These are phyloP conservation scores for Pseudochirops cupreus DNA, from an alignment of 2,797 vertebrate genomes.

Conservation along the genomic window DNA sequence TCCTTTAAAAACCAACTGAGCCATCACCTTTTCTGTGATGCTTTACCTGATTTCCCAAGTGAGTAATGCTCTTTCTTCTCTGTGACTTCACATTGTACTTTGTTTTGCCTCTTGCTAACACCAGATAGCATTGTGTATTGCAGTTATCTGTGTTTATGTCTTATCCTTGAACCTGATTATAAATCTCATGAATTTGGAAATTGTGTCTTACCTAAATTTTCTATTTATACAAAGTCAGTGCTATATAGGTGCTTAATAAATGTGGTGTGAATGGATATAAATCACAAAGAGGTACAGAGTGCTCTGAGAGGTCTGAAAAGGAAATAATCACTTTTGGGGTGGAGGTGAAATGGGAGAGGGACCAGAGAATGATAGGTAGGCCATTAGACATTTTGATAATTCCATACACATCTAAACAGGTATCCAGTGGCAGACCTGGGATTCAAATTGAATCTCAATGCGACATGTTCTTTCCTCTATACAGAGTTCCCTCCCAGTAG, in stretches of 20 bases:
- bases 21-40: not conserved
- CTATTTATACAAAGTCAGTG: not conserved
- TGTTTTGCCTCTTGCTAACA: not conserved
- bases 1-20: not conserved
- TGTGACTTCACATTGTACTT: not conserved
- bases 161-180: not conserved
- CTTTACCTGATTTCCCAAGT: not conserved
- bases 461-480: not conserved
- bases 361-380: not conserved
- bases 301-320: not conserved
- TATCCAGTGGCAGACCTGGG: not conserved
- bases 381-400: not conserved
- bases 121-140: not conserved
- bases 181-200: not conserved
- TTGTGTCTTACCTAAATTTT: not conserved
- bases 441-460: not conserved
- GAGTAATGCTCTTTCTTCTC: not conserved
- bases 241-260: not conserved
- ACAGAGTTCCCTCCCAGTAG: not conserved
- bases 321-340: not conserved
- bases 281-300: not conserved
- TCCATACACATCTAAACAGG: not conserved
- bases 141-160: not conserved
- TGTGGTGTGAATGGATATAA: not conserved
- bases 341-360: not conserved